phyloP scores from a whole-genome alignment of 1,140 invertebrate species.

The Apis cerana region DNA sequence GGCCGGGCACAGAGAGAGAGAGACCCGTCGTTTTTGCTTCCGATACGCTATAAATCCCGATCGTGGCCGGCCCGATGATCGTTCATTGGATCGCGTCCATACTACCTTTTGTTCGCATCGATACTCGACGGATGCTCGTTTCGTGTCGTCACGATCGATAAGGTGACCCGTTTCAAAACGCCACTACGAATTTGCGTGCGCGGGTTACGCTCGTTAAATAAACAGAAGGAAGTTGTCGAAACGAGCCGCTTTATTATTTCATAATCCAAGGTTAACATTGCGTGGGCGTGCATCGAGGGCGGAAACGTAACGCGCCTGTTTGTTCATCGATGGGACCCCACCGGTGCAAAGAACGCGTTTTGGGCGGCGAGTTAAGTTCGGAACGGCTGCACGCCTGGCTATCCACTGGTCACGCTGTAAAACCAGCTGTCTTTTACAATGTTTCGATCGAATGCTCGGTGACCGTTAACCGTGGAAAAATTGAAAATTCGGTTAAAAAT shows the following conservation, averaged over 20 bases:
- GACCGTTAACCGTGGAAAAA: conserved; percentile 21
- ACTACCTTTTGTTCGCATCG: neutral
- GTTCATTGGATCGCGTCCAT: neutral
- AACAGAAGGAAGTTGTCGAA: conserved; percentile 21
- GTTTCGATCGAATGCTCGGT: conserved; percentile 51
- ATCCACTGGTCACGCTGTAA: conserved; percentile 71
- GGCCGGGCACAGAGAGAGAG: conserved; percentile 7
- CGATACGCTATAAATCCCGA: conserved; percentile 31
- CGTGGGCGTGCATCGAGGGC: conserved; percentile 67
- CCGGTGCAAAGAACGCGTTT: conserved; percentile 69
- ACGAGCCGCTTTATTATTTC: conserved; percentile 52
- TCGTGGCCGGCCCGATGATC: neutral
- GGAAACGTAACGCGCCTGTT: conserved; percentile 72
- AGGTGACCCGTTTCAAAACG: too few relatives aligned
- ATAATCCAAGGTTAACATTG: conserved; percentile 37
- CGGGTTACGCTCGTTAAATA: neutral
- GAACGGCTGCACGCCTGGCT: conserved; percentile 68
- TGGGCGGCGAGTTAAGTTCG: conserved; percentile 68
- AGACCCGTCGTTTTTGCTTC: conserved; percentile 10
- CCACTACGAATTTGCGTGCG: neutral
- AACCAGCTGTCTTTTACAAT: conserved; percentile 77
- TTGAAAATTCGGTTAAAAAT: neutral
- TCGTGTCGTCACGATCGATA: neutral
- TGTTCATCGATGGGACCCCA: conserved; percentile 60
- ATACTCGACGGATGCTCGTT: neutral